Percentiles rank a stretch among this genome's conserved stretches.
Evolutionary conservation across 2,113 vertebrate genomes (phyloP).

Genomic region (Electrona antarctica): DNA sequence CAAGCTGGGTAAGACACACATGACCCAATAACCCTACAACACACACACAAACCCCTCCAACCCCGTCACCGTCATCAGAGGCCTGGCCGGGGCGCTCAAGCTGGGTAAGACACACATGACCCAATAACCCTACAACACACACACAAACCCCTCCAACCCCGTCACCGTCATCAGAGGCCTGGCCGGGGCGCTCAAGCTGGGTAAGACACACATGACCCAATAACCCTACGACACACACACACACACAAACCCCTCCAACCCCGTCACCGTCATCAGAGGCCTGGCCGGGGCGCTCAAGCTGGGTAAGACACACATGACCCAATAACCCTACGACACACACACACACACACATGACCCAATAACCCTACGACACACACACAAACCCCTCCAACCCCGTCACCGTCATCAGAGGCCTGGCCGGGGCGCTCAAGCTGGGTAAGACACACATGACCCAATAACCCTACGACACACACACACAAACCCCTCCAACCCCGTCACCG

Average conservation of each 20-base stretch:
- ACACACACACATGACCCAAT: no score
- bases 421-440: constrained; percentile 86
- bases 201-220: constrained; percentile 32
- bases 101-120: constrained; percentile 52
- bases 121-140: not conserved
- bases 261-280: constrained; percentile 93
- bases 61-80: constrained; percentile 92
- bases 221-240: not conserved
- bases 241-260: constrained; percentile 85
- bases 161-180: constrained; percentile 94
- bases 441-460: no score
- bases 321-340: not conserved
- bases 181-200: constrained; percentile 90
- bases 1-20: constrained; percentile 73
- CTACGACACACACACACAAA: no score
- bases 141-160: constrained; percentile 86
- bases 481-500: constrained; percentile 91
- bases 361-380: no score
- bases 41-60: constrained; percentile 82
- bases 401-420: constrained; percentile 93
- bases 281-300: constrained; percentile 92
- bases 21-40: not conserved
- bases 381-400: constrained; percentile 92
- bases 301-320: constrained; percentile 41
- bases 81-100: constrained; percentile 93